Percentiles rank a stretch among this genome's conserved stretches.
phyloP scores from a whole-genome alignment of 2,797 vertebrate genomes.

The Eremophila alpestris region DNA sequence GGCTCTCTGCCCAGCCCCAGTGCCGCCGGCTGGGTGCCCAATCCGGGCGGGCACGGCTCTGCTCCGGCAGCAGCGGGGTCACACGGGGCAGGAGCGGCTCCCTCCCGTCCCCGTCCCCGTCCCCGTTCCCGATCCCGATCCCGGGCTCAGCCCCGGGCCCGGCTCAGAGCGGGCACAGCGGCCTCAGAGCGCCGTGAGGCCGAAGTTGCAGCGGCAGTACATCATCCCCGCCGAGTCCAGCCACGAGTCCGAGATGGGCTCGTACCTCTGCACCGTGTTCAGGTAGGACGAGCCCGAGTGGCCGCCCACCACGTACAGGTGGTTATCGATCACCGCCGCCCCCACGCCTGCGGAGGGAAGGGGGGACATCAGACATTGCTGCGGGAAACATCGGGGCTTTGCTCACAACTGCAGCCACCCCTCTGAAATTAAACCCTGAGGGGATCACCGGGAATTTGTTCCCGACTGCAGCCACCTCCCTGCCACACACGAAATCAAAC shows the following conservation, averaged over 20 bases:
- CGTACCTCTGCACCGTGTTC: slow-evolving; percentile 95
- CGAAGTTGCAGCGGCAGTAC: slow-evolving; percentile 98
- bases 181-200: slow-evolving; percentile 93
- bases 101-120: background rate
- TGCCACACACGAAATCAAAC: background rate
- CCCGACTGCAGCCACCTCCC: no score
- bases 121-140: no score
- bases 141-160: no score
- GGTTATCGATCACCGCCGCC: slow-evolving; percentile 94
- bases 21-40: background rate
- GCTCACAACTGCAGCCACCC: no score
- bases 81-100: background rate
- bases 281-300: slow-evolving; percentile 97
- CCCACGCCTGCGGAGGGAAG: slow-evolving; percentile 85
- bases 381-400: rapidly evolving
- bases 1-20: background rate
- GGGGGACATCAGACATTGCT: background rate
- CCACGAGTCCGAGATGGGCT: slow-evolving; percentile 95
- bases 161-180: background rate
- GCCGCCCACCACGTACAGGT: slow-evolving; percentile 96
- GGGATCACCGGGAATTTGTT: rapidly evolving
- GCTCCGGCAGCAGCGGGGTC: no score
- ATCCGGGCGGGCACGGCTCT: background rate
- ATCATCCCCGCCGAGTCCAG: slow-evolving; percentile 96
- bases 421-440: no score